Conservation (phyloP, 2,797 vertebrate genomes). For the Hyperoplus lanceolatus region DNA sequence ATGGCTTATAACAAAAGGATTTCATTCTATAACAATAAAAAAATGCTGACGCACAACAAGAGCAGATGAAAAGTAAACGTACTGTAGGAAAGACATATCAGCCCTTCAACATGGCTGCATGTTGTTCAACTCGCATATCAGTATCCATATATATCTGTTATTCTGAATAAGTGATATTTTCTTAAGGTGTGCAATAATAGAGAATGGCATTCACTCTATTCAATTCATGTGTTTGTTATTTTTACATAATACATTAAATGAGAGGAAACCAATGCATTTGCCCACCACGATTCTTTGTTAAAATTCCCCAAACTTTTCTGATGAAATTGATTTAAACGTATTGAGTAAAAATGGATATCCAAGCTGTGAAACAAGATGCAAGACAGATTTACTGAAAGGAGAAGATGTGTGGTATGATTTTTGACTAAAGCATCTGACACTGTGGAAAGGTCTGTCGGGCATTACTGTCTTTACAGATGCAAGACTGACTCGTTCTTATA, state of each 20-base stretch:
- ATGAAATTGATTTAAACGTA: not conserved
- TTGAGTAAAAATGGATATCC: not conserved
- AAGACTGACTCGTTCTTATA: conserved; percentile 25
- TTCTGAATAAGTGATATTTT: conserved; percentile 4
- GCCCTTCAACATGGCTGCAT: conserved; percentile 16
- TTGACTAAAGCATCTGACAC: conserved; percentile 1
- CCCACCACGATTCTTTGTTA: not conserved
- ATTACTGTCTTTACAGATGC: conserved; percentile 3
- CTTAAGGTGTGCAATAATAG: conserved; percentile 28
- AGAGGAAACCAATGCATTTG: conserved; percentile 7
- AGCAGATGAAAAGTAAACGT: conserved; percentile 14
- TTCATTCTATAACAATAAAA: conserved; percentile 29
- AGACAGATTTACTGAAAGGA: conserved; percentile 24
- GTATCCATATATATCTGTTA: not conserved
- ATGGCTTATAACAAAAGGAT: conserved; percentile 56
- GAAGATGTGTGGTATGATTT: conserved; percentile 30
- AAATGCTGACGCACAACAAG: conserved; percentile 33
- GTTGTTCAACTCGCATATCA: conserved; percentile 10
- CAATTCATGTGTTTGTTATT: conserved; percentile 10
- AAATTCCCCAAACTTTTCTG: conserved; percentile 11
- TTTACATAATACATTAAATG: not conserved
- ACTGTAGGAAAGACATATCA: conserved; percentile 39
- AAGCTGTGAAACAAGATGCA: conserved; percentile 4
- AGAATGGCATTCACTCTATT: conserved; percentile 16
- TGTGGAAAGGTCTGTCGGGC: conserved; percentile 12